phyloP scores from a whole-genome alignment of 2,888 invertebrate genomes.

The Halictus quadricinctus region DNA sequence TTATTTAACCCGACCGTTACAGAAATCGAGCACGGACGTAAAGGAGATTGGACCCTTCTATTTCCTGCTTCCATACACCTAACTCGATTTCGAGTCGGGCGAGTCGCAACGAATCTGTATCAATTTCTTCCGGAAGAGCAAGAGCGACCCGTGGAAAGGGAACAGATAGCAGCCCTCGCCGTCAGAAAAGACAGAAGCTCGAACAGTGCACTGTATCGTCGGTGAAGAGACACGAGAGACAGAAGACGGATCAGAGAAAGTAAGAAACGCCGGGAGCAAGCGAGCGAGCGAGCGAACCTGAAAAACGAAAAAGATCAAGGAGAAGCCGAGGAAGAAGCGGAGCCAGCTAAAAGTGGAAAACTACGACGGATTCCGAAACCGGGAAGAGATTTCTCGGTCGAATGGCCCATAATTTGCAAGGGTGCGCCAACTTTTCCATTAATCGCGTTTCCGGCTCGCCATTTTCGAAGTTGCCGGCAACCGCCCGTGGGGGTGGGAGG shows the following conservation, averaged over 20 bases:
- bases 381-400: conserved; percentile 17
- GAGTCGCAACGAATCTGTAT: conserved; percentile 13
- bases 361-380: neutral
- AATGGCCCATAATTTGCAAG: conserved; percentile 32
- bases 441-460: conserved; percentile 22
- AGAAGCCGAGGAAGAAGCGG: neutral
- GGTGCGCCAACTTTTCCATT: conserved; percentile 22
- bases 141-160: neutral
- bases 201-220: neutral
- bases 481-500: neutral
- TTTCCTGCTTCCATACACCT: neutral
- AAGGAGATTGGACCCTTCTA: neutral
- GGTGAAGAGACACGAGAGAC: neutral
- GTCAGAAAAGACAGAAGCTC: neutral
- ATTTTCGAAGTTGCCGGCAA: conserved; percentile 14
- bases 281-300: no score
- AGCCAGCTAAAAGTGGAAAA: conserved; percentile 6
- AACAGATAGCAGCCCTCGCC: neutral
- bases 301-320: neutral
- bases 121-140: neutral
- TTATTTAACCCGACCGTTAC: neutral
- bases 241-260: neutral
- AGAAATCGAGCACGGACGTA: neutral
- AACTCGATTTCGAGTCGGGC: neutral
- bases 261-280: neutral